A percentile compares a stretch with the other conserved stretches of the same genome.
phyloP scores from a whole-genome alignment of 1,140 invertebrate species.

The Zaprionus vittiger region DNA sequence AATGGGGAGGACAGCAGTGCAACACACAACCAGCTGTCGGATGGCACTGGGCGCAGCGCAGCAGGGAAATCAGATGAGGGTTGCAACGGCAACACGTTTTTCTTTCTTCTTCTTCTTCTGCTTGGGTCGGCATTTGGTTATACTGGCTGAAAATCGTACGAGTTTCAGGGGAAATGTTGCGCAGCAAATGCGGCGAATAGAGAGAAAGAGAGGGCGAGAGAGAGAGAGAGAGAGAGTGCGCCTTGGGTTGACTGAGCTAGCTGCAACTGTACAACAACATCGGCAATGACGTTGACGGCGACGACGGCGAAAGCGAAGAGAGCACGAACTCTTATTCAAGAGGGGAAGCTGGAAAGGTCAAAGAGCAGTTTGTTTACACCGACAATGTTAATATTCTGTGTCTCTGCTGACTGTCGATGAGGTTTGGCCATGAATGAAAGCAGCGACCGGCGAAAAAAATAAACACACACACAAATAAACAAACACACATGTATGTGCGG shows the following conservation, averaged over 20 bases:
- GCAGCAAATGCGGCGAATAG: slow-evolving; percentile 65
- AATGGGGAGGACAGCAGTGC: neutral
- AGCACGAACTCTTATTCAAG: slow-evolving; percentile 14
- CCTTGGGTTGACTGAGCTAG: too few species aligned
- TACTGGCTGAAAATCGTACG: slow-evolving; percentile 81
- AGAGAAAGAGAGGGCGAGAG: slow-evolving; percentile 26
- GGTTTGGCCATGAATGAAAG: slow-evolving; percentile 76
- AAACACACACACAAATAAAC: slow-evolving; percentile 17
- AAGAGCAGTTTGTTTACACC: slow-evolving; percentile 75
- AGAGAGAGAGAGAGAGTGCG: slow-evolving; percentile 12
- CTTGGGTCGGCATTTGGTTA: slow-evolving; percentile 56
- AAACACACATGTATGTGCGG: neutral
- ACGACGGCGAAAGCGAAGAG: slow-evolving; percentile 3
- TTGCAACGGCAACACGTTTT: slow-evolving; percentile 63
- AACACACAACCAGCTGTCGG: slow-evolving; percentile 5
- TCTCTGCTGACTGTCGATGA: neutral
- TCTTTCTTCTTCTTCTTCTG: slow-evolving; percentile 32
- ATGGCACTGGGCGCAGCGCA: slow-evolving; percentile 35
- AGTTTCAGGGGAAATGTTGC: slow-evolving; percentile 76
- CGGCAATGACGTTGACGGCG: slow-evolving; percentile 21
- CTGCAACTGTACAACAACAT: slow-evolving; percentile 55
- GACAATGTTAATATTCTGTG: slow-evolving; percentile 1
- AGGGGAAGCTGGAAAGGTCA: slow-evolving; percentile 59
- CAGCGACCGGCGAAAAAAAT: slow-evolving; percentile 54
- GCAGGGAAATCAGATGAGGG: slow-evolving; percentile 29